Evolutionary conservation across 2,113 vertebrate species (phyloP).

Genomic region (Halichoerus grypus): DNA sequence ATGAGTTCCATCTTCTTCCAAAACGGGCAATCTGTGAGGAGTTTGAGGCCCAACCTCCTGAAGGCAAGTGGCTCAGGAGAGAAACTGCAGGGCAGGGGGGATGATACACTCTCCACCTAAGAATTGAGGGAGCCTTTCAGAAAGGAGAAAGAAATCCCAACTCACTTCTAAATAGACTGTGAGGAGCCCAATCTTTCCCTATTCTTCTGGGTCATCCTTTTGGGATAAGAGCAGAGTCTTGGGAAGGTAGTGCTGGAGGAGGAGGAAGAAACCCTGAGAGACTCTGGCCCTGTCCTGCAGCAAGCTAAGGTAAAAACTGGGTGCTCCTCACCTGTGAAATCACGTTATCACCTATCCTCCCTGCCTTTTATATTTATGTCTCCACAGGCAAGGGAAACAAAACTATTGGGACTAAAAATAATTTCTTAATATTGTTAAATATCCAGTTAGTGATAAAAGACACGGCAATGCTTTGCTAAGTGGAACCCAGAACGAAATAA

Average conservation of each 20-base stretch:
- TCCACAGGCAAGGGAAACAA: not conserved
- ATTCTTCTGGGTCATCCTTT: not conserved
- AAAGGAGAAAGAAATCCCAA: not conserved
- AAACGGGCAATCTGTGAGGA: not conserved
- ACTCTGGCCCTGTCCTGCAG: not conserved
- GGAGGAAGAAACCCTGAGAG: not conserved
- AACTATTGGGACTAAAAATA: not conserved
- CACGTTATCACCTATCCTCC: too few relatives aligned
- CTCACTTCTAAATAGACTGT: not conserved
- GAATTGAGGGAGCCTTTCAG: not conserved
- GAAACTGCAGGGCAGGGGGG: not conserved
- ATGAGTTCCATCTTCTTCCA: not conserved
- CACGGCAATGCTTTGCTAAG: not conserved
- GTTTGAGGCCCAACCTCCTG: not conserved
- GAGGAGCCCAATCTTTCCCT: not conserved
- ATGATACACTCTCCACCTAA: not conserved
- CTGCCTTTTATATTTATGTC: not conserved
- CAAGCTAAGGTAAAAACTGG: not conserved
- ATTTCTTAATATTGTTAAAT: not conserved
- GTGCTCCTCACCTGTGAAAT: not conserved
- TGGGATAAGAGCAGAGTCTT: not conserved
- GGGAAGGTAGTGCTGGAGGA: not conserved
- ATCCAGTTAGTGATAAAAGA: not conserved
- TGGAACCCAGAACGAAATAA: not conserved
- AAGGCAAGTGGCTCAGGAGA: not conserved